Base-by-base conservation (phyloP, 2,113 vertebrate species). In the Scartelaos histophorus region DNA sequence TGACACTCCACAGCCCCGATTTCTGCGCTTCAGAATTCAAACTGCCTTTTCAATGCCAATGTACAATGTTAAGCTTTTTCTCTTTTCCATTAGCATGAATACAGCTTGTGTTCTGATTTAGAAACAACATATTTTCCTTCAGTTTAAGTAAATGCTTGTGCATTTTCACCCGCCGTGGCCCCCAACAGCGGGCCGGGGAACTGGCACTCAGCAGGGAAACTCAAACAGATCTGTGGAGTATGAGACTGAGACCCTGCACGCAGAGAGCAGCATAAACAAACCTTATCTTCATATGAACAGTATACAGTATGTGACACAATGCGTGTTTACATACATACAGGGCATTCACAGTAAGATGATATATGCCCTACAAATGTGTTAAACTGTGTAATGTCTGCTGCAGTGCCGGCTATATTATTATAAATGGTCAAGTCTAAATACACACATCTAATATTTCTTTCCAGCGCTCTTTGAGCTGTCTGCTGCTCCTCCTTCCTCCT, bases 171-270 rank as follows among this genome's bases (percentile, higher is more conserved):
- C 29, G 35, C 57, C 35, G 35, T 54, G 45, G 4, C 29, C 65
- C 77, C 75, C 57, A 47, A 74, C 17, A 7, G 83, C 78, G 74
- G 67, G 73, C 57, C 35, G 43, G 73, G 82, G 82, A 83, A 89
- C 80, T 71, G 86, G 85, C 80, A 35, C 60, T 81, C 80, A 83
- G 82, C 66, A 78, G 76, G 38, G 34, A 89, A 93, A 91, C 83
- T 86, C 90, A 92, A 94, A 90, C 87, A 85, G 70, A 85, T 81
- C 72, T 91, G 90, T 90, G 78, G 80, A 83, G 82, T 92, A 64
- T 73, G 82, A 87, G 82, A 83, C 79, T 81, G 53, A 81, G 76
- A 80, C 62, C 90, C 82, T 85, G 75, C 68, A 83, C 77, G 78
- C 70, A 43, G 82, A 67, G 67, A 74, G 72, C 79, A 78, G 80